Evolutionary conservation across 1,140 invertebrate species (phyloP), one percentile per base, ranked within the genome.

Genomic region (Drosophila murphyi): DNA sequence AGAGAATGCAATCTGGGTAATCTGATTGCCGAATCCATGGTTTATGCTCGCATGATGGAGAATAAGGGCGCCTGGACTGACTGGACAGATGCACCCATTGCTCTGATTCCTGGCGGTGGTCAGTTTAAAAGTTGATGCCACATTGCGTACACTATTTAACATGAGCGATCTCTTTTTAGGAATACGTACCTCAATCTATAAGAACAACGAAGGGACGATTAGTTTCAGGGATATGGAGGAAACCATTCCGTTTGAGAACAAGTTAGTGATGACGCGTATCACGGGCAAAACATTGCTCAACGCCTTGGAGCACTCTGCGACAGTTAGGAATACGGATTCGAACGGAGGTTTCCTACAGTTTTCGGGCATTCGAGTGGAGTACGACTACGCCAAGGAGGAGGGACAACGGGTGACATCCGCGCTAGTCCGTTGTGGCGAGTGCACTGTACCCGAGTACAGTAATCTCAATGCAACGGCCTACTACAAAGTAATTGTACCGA

Each of bases 1-100:
- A 65, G 79, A 35, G 97, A 98, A 92, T 98, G 97, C 90, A 98
- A 97, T 90, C 93, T 98, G 51, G 97, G 97, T 35, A 97, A 98
- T 92, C 83, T 98, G 1, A 93, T 97, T 32, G 93, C 96, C 0
- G 97, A 98, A 85, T 94, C 96, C 3, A 94, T 97, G 75, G 76
- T 94, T 20, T 93, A 92, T 71, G 79, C 78, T 8, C 93, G 93
- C 35, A 91, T 93, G 31, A 31, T 89, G 83, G 93, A 94, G 80
- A 92, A 94, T 45, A 92, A 94, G 71, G 90, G 92, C 20, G 73
- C 20, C 20, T 20, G 74, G 0, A 77, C 92, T 5, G 89, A 63
- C 56, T 97, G 97, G 97, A 96, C 96, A 0, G 95, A 97, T 89
- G 95, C 95, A 3, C 93, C 96, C 0, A 96, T 98, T 75, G 96